Evolutionary conservation across 2,113 vertebrate species (phyloP).

Genomic region (Chitala chitala): DNA sequence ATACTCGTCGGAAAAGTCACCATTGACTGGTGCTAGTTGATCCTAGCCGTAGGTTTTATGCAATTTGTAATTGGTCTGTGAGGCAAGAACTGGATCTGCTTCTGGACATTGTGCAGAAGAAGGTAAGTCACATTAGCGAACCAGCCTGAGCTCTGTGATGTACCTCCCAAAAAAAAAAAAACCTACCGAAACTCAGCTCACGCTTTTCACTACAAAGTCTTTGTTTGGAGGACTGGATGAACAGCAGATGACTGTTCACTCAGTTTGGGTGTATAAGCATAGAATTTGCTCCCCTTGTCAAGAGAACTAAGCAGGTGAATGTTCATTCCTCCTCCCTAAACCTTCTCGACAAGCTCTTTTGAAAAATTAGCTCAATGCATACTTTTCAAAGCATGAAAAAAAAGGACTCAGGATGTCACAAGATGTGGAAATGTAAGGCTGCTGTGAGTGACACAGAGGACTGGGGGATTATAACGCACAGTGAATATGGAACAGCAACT

Average conservation of each 20-base stretch:
- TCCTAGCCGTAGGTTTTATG: background rate
- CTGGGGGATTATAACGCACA: slow-evolving; percentile 36
- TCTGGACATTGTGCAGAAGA: background rate
- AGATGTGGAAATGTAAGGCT: background rate
- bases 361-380: too few relatives aligned
- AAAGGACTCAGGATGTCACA: background rate
- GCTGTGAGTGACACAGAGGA: slow-evolving; percentile 32
- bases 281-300: too few relatives aligned
- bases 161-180: background rate
- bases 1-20: background rate
- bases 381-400: too few relatives aligned
- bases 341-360: too few relatives aligned
- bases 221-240: too few relatives aligned
- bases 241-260: too few relatives aligned
- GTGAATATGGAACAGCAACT: slow-evolving; percentile 44
- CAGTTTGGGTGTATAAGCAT: too few relatives aligned
- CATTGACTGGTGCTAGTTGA: background rate
- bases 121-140: background rate
- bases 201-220: too few relatives aligned
- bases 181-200: background rate
- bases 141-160: too few relatives aligned
- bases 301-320: too few relatives aligned
- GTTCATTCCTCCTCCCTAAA: too few relatives aligned
- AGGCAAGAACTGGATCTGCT: background rate
- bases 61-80: background rate